These are phyloP conservation scores for Tangara arthus DNA, from an alignment of 2,797 vertebrate species.

Conservation along the genomic window DNA sequence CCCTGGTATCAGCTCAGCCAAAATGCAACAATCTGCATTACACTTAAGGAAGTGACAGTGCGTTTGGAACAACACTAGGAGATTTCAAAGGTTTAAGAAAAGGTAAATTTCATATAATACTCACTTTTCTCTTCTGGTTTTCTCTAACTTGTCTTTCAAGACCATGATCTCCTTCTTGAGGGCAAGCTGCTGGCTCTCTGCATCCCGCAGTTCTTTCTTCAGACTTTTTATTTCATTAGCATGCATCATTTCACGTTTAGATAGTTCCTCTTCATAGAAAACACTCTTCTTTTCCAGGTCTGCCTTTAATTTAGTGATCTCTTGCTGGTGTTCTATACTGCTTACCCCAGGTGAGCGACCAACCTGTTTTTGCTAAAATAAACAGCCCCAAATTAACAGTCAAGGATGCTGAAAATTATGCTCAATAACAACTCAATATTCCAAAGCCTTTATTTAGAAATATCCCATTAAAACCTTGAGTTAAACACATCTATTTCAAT, in stretches of 20 bases:
- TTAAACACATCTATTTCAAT: neutral
- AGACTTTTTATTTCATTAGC: constrained; percentile 87
- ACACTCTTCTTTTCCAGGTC: constrained; percentile 93
- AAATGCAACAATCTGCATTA: neutral
- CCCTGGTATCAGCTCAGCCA: neutral
- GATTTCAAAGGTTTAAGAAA: neutral
- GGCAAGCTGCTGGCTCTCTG: constrained; percentile 91
- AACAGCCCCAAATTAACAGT: constrained; percentile 40
- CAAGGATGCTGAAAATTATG: neutral
- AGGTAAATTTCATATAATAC: neutral
- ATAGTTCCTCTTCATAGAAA: constrained; percentile 90
- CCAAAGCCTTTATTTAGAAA: neutral
- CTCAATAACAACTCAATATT: neutral
- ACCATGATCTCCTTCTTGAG: constrained; percentile 96
- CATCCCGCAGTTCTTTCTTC: constrained; percentile 92
- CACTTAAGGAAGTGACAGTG: neutral
- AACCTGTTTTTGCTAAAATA: constrained; percentile 84
- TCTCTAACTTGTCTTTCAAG: constrained; percentile 97
- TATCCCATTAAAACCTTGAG: neutral
- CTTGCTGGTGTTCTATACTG: constrained; percentile 88
- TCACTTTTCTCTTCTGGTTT: constrained; percentile 92
- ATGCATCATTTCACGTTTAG: constrained; percentile 87
- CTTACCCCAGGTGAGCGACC: constrained; percentile 82
- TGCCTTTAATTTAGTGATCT: constrained; percentile 87
- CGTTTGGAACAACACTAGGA: neutral